phyloP scores from a whole-genome alignment of 2,888 invertebrate genomes.

The Lutraria lutraria region DNA sequence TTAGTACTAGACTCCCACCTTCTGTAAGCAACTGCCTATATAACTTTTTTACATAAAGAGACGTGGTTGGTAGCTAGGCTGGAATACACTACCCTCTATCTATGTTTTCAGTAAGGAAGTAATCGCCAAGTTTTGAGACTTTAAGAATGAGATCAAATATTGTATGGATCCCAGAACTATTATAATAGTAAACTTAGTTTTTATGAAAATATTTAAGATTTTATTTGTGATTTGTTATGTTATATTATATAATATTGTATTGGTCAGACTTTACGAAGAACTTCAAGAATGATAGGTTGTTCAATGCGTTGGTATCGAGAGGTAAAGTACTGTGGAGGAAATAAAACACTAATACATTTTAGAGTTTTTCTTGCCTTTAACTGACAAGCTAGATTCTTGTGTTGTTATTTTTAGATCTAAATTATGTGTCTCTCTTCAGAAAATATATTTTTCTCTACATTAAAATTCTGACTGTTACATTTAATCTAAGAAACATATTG shows the following conservation, averaged over 20 bases:
- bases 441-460: not conserved
- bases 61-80: too few species aligned
- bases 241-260: not conserved
- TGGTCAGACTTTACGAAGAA: slow-evolving; percentile 48
- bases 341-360: not conserved
- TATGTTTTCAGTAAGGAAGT: too few species aligned
- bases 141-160: too few species aligned
- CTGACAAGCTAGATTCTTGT: not conserved
- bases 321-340: slow-evolving; percentile 23
- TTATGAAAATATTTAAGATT: not conserved
- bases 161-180: not conserved
- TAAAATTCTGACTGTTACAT: too few species aligned
- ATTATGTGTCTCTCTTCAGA: not conserved
- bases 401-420: not conserved
- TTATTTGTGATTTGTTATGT: not conserved
- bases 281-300: slow-evolving; percentile 46
- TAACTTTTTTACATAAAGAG: too few species aligned
- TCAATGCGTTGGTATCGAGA: slow-evolving; percentile 53
- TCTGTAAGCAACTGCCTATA: too few species aligned
- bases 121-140: too few species aligned
- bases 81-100: too few species aligned
- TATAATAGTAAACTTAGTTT: not conserved
- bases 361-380: not conserved
- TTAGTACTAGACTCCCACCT: too few species aligned
- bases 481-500: too few species aligned